Conservation (phyloP, 2,797 vertebrate genomes). For the Alauda arvensis region DNA sequence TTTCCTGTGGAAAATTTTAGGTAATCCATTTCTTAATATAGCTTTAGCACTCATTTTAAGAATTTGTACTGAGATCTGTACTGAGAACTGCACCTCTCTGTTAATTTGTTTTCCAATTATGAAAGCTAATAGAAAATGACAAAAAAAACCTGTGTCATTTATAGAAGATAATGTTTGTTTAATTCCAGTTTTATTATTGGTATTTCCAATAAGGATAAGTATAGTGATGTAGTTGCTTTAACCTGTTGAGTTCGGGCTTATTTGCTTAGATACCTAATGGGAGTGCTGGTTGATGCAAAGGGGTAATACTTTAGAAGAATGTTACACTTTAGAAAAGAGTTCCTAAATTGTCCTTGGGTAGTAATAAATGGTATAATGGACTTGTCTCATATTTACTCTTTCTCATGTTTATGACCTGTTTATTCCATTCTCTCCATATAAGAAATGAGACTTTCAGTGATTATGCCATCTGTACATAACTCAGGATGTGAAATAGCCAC, state of each 20-base stretch:
- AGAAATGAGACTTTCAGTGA: not conserved
- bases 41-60: not conserved
- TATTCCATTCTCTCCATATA: not conserved
- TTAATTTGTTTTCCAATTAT: not conserved
- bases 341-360: not conserved
- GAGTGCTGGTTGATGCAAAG: not conserved
- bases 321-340: not conserved
- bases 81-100: not conserved
- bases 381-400: not conserved
- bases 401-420: not conserved
- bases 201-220: not conserved
- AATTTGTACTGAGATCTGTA: not conserved
- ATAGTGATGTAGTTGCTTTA: not conserved
- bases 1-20: not conserved
- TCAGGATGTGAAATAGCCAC: not conserved
- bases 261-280: not conserved
- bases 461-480: not conserved
- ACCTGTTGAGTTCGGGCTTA: not conserved
- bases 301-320: not conserved
- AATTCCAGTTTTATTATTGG: not conserved
- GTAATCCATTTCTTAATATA: not conserved
- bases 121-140: not conserved
- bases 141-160: not conserved
- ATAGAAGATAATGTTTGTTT: not conserved
- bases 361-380: not conserved